Percentiles rank a stretch among this genome's conserved stretches.
phyloP scores from a whole-genome alignment of 2,797 vertebrate species.

The Austrolebias charrua region DNA sequence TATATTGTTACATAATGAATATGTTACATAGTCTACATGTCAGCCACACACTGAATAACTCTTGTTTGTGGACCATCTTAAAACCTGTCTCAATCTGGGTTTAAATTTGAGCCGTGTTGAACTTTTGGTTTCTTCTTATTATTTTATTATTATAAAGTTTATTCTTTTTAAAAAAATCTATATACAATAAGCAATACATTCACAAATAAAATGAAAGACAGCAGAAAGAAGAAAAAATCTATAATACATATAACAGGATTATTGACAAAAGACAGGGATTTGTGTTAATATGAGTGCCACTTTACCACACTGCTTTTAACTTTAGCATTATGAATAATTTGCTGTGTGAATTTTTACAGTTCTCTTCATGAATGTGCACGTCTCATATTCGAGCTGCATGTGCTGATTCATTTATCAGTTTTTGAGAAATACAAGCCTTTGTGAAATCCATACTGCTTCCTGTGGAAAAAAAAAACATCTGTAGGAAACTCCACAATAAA shows the following conservation, averaged over 20 bases:
- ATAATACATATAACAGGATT: no score
- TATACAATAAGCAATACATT: no score
- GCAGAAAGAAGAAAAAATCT: no score
- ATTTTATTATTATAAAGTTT: no score
- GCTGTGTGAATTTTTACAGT: neutral
- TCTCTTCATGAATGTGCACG: neutral
- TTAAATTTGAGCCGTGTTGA: no score
- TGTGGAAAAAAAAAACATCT: constrained; percentile 70
- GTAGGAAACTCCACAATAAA: constrained; percentile 50
- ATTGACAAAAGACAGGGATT: no score
- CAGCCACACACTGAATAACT: constrained; percentile 74
- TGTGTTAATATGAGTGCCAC: constrained; percentile 19
- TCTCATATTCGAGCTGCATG: constrained; percentile 7
- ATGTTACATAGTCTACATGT: constrained; percentile 67
- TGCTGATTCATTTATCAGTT: constrained; percentile 36
- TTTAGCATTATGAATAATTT: constrained; percentile 7
- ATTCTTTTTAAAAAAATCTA: no score
- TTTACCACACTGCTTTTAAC: neutral
- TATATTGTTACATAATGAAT: constrained; percentile 63
- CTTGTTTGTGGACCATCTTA: constrained; percentile 80
- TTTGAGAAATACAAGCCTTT: constrained; percentile 25
- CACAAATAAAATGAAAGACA: no score
- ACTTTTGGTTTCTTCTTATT: no score
- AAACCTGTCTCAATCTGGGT: constrained; percentile 25
- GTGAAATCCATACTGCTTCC: constrained; percentile 44